phyloP scores from a whole-genome alignment of 30 jellyfish, hydroid and myxozoan species.

The Catostylus mosaicus region DNA sequence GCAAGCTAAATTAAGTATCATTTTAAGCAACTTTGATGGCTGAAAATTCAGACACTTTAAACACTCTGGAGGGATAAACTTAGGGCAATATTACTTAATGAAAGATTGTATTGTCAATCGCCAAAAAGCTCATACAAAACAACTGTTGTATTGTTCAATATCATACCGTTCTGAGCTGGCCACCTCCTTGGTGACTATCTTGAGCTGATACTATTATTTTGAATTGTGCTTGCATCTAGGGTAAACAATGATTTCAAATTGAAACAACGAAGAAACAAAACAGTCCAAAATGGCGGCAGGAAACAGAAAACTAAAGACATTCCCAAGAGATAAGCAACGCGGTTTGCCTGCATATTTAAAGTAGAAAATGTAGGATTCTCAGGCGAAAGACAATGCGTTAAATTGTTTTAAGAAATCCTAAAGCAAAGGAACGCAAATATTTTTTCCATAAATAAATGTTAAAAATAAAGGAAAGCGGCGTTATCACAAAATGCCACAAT shows the following conservation, averaged over 20 bases:
- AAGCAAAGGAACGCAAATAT: not conserved
- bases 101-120: too few species aligned
- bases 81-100: too few species aligned
- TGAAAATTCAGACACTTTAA: too few species aligned
- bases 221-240: conserved; percentile 44
- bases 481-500: not conserved
- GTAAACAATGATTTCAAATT: not conserved
- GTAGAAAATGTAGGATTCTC: not conserved
- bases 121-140: not conserved
- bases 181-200: conserved; percentile 79
- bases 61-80: too few species aligned
- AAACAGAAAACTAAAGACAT: not conserved
- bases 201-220: conserved; percentile 64
- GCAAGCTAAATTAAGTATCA: too few species aligned
- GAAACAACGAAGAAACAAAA: not conserved
- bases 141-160: too few species aligned
- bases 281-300: not conserved
- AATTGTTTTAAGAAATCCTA: not conserved
- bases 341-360: not conserved
- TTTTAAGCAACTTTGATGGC: too few species aligned
- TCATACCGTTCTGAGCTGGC: conserved; percentile 75
- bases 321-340: not conserved
- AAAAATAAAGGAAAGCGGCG: not conserved
- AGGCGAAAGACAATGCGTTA: not conserved
- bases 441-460: not conserved